Percentiles rank a stretch among this genome's conserved stretches.
phyloP scores from a whole-genome alignment of 2,888 invertebrate genomes.

The Andrena bicolor region DNA sequence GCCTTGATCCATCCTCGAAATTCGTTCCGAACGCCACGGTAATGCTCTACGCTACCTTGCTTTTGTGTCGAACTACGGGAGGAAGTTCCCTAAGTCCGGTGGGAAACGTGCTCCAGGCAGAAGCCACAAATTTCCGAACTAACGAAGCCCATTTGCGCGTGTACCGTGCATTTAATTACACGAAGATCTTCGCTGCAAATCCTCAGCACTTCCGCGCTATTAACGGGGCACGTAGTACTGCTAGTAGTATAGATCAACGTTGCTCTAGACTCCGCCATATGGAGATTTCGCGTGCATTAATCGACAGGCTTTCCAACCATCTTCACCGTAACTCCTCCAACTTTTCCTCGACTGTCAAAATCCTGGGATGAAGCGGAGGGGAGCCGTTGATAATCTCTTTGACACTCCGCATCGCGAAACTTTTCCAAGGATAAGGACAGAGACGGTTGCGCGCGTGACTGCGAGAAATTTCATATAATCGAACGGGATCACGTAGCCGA shows the following conservation, averaged over 20 bases:
- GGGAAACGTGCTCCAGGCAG: constrained; percentile 14
- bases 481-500: constrained; percentile 72
- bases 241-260: not conserved
- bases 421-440: not conserved
- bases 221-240: not conserved
- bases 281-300: constrained; percentile 1
- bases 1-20: not conserved
- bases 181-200: not conserved
- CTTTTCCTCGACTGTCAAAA: not conserved
- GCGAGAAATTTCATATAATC: constrained; percentile 60
- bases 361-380: not conserved
- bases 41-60: constrained; percentile 2
- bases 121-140: constrained; percentile 24
- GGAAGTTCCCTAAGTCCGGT: constrained; percentile 42
- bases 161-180: constrained; percentile 31
- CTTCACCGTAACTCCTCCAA: not conserved
- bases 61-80: not conserved
- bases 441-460: constrained; percentile 14
- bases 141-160: constrained; percentile 6
- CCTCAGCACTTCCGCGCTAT: constrained; percentile 13
- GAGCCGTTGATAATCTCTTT: constrained; percentile 16
- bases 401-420: not conserved
- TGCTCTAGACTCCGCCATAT: not conserved
- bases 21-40: not conserved
- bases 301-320: not conserved